Evolutionary conservation across 2,797 vertebrate species (phyloP).

Genomic region (Tolypeutes matacus): DNA sequence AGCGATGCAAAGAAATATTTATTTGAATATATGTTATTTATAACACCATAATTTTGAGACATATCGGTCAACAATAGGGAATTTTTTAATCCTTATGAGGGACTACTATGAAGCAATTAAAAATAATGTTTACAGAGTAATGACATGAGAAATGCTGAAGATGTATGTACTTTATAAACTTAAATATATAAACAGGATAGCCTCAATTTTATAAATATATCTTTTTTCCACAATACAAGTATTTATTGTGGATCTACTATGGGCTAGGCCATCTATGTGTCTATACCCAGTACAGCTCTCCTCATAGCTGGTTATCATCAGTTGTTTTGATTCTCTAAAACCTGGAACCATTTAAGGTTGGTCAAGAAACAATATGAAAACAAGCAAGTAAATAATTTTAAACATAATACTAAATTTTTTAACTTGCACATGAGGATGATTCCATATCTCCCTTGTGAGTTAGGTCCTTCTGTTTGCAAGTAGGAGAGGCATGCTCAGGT

Average conservation of each 20-base stretch:
- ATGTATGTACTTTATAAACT: not conserved
- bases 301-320: not conserved
- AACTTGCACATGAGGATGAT: not conserved
- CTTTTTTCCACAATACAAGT: not conserved
- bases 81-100: not conserved
- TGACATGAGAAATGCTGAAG: not conserved
- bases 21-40: constrained; percentile 31
- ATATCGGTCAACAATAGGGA: not conserved
- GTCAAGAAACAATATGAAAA: constrained; percentile 4
- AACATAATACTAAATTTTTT: not conserved
- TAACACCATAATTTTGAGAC: not conserved
- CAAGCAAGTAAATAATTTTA: constrained; percentile 13
- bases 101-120: not conserved
- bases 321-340: constrained; percentile 32
- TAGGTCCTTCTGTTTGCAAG: constrained; percentile 50
- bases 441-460: not conserved
- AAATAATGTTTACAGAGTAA: not conserved
- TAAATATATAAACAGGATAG: not conserved
- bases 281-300: too few species aligned
- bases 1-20: constrained; percentile 39
- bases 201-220: not conserved
- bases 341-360: constrained; percentile 29
- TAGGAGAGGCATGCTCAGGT: not conserved
- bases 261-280: not conserved
- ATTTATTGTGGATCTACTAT: not conserved